Evolutionary conservation across 35 echinoderm and acorn worm genomes (phyloP), one percentile per base, ranked within the genome.

Genomic region (Anneissia japonica): DNA sequence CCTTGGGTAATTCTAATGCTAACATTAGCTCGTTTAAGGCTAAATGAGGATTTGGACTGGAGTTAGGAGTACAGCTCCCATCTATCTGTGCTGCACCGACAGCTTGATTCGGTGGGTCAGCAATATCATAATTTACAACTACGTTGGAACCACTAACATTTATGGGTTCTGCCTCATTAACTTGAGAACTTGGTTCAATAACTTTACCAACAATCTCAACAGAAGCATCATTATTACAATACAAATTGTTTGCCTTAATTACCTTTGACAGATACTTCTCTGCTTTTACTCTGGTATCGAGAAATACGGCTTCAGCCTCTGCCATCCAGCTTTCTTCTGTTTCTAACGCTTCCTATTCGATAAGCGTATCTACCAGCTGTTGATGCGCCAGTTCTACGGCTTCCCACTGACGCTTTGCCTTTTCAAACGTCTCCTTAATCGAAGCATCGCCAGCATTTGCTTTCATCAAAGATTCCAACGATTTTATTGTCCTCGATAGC

Each of bases 1-100:
- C 34, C 77, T 56, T 81, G 12, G 76, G 75, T n/a, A 88, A 72
- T 72, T 88, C 86, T 56, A 88, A 19, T 19, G 75, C 86, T 34
- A 90, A 90, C 74, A 75, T 36, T 5, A 86, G 56, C 6, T 76
- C 56, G 3, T 39, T 38, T 11, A 74, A 86, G 1, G 30, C 72
- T 16, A 74, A 76, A 76, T 30, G 29, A 84, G 28, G 28, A 6
- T 84, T 39, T 6, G 43, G 36, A 39, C 23, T 38, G 12, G 79
- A 36, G 31, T 32, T 81, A 81, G 32, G 79, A 29, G 74, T 43
- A 43, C 40, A 6, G 4, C 40, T 14, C 40, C 40, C 14, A 43
- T 43, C 40, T 43, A 43, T 14, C 4, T 43, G 40, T 43, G 40
- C 4, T 43, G 40, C 40, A 43, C 40, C 14, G 40, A 14, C 4